Conservation (phyloP, 2,797 vertebrate genomes). For the Sebastes hubbsi region DNA sequence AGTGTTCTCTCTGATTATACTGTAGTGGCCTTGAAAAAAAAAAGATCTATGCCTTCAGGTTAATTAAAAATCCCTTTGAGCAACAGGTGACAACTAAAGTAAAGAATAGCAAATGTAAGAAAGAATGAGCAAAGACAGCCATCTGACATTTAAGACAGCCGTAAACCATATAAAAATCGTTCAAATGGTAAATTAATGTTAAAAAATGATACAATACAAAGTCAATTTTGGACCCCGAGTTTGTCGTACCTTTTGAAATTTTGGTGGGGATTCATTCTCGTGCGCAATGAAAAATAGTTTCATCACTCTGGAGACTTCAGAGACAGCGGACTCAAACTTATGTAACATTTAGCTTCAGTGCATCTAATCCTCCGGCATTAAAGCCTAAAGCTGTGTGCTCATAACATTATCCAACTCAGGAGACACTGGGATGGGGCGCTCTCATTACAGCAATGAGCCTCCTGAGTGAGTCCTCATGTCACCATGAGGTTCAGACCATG, state of each 20-base stretch:
- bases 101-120: neutral
- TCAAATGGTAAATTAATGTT: neutral
- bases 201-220: neutral
- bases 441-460: constrained; percentile 62
- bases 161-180: neutral
- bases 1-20: neutral
- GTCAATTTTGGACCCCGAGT: neutral
- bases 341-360: constrained; percentile 39
- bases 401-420: constrained; percentile 59
- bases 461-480: constrained; percentile 71
- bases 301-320: neutral
- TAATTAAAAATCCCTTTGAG: neutral
- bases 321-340: constrained; percentile 6
- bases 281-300: neutral
- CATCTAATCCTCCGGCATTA: constrained; percentile 35
- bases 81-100: neutral
- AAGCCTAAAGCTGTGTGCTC: constrained; percentile 43
- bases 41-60: neutral
- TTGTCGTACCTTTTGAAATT: neutral
- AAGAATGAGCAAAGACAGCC: neutral
- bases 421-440: constrained; percentile 46
- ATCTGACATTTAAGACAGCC: neutral
- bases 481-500: constrained; percentile 61
- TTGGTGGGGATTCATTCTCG: neutral
- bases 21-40: no score